A percentile compares a stretch with the other conserved stretches of the same genome.
Evolutionary conservation across 2,113 vertebrate species (phyloP).

Genomic region (Gopherus evgoodei): DNA sequence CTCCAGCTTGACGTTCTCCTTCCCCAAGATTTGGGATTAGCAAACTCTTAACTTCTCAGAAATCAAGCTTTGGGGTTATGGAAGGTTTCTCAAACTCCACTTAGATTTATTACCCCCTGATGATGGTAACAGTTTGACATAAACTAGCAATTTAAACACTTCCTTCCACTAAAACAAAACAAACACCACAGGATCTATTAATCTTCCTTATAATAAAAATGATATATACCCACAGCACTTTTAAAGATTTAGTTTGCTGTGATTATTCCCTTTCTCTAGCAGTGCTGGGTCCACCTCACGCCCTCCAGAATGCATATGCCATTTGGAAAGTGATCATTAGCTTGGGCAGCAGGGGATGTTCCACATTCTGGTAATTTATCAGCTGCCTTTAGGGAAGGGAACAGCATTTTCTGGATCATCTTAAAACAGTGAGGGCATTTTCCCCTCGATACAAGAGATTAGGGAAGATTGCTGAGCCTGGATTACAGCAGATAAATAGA

Average conservation of each 20-base stretch:
- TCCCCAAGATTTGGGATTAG: background rate
- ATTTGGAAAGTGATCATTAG: constrained; percentile 58
- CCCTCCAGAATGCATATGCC: background rate
- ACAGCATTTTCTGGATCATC: constrained; percentile 55
- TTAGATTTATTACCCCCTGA: background rate
- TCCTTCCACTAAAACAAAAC: background rate
- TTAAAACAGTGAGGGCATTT: background rate
- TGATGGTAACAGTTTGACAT: background rate
- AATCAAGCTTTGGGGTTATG: background rate
- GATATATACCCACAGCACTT: background rate
- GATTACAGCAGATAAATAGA: background rate
- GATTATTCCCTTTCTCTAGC: background rate
- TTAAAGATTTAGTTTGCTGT: background rate
- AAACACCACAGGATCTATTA: background rate
- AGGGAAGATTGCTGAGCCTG: background rate
- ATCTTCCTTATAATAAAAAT: constrained; percentile 7
- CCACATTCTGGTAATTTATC: constrained; percentile 72
- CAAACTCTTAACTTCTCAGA: background rate
- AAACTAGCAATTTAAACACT: background rate
- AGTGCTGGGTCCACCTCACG: background rate
- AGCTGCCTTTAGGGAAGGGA: constrained; percentile 72
- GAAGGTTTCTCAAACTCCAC: background rate
- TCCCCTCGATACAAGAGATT: background rate
- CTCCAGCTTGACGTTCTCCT: background rate
- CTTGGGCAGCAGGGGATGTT: constrained; percentile 67